A percentile compares a stretch with the other conserved stretches of the same genome.
phyloP scores from a whole-genome alignment of 2,888 invertebrate genomes.

The Copidosoma aretas region DNA sequence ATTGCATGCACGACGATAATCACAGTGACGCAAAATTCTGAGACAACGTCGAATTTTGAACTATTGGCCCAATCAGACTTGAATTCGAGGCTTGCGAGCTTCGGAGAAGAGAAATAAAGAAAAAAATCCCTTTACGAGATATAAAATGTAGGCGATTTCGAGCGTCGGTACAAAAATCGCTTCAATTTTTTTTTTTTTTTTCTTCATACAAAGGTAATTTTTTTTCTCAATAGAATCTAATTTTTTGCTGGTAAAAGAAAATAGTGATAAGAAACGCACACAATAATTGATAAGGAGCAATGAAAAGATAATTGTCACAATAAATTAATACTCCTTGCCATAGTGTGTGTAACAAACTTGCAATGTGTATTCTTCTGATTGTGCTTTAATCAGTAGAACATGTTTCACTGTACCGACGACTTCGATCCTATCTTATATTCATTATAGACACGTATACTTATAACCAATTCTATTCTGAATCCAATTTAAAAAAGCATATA shows the following conservation, averaged over 20 bases:
- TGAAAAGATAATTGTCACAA: constrained; percentile 1
- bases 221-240: not conserved
- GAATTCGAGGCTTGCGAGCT: not conserved
- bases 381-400: constrained; percentile 18
- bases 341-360: not conserved
- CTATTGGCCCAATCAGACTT: constrained; percentile 46
- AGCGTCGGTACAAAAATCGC: constrained; percentile 45
- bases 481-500: constrained; percentile 24
- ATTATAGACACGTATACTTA: constrained; percentile 41
- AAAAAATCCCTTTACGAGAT: constrained; percentile 31
- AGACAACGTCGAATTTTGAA: constrained; percentile 52
- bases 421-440: constrained; percentile 52
- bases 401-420: constrained; percentile 45
- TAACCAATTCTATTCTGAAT: no score
- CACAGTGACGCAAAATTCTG: constrained; percentile 38
- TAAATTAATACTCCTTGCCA: constrained; percentile 23
- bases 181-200: not conserved
- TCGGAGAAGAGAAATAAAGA: constrained; percentile 39
- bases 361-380: constrained; percentile 5
- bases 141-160: constrained; percentile 49
- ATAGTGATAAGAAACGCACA: constrained; percentile 7
- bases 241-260: constrained; percentile 7
- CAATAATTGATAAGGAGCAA: constrained; percentile 3
- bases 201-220: not conserved
- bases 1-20: not conserved